Evolutionary conservation across 2,888 invertebrate genomes (phyloP).

Genomic region (Eumerus sabulonum): DNA sequence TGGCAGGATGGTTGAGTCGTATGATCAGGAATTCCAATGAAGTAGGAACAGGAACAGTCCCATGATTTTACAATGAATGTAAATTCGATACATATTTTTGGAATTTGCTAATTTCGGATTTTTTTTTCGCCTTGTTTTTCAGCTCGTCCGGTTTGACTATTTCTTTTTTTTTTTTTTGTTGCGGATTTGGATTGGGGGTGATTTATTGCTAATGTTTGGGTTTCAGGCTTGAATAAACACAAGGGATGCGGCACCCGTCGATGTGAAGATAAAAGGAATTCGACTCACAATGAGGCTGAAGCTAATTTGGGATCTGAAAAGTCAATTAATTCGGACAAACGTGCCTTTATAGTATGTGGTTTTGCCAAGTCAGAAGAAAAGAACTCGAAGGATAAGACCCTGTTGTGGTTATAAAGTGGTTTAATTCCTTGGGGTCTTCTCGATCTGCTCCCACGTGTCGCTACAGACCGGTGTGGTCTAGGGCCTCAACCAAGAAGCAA

Average conservation of each 20-base stretch:
- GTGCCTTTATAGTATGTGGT: constrained; percentile 23
- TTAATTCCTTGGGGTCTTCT: constrained; percentile 11
- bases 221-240: constrained; percentile 30
- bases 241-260: constrained; percentile 14
- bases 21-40: constrained; percentile 22
- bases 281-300: background rate
- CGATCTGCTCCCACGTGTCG: too few relatives aligned
- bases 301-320: constrained; percentile 19
- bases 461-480: too few relatives aligned
- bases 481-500: too few relatives aligned
- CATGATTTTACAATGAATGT: constrained; percentile 29
- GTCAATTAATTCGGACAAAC: constrained; percentile 42
- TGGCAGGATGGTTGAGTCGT: too few relatives aligned
- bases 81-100: constrained; percentile 36
- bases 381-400: background rate
- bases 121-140: background rate
- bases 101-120: constrained; percentile 36
- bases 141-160: background rate
- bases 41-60: constrained; percentile 3
- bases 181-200: constrained; percentile 12
- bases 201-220: constrained; percentile 30
- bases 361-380: background rate
- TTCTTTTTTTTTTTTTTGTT: too few relatives aligned
- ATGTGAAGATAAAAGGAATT: constrained; percentile 14
- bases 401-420: constrained; percentile 13